Percentiles rank a stretch among this genome's conserved stretches.
These are phyloP conservation scores for Clusia tigrina DNA, from an alignment of 2,888 invertebrate species.

Conservation along the genomic window DNA sequence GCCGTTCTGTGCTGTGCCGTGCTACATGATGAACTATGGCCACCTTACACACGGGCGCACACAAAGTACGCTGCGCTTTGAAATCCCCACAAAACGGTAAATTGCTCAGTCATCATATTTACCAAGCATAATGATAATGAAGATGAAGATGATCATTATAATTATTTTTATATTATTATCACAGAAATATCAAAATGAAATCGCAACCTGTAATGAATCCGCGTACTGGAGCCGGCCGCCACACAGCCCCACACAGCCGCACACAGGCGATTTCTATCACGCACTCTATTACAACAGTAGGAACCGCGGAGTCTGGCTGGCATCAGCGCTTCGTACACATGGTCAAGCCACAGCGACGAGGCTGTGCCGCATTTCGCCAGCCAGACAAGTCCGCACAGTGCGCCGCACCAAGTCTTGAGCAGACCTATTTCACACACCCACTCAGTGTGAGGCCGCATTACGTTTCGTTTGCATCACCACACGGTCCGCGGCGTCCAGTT, in stretches of 20 bases:
- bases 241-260: slow-evolving; percentile 6
- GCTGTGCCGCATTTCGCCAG: neutral
- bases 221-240: neutral
- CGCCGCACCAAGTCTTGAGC: slow-evolving; percentile 4
- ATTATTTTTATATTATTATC: neutral
- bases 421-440: slow-evolving; percentile 42
- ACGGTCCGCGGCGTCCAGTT: slow-evolving; percentile 11
- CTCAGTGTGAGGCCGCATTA: slow-evolving; percentile 30
- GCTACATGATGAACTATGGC: slow-evolving; percentile 37
- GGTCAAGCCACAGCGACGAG: slow-evolving; percentile 2
- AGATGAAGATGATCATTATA: slow-evolving; percentile 22
- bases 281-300: slow-evolving; percentile 1
- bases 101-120: slow-evolving; percentile 47
- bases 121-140: slow-evolving; percentile 26
- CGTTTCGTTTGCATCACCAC: slow-evolving; percentile 9
- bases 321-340: neutral
- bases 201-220: slow-evolving; percentile 41
- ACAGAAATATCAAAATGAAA: slow-evolving; percentile 52
- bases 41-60: slow-evolving; percentile 31
- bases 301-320: neutral
- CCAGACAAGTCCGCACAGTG: slow-evolving; percentile 2
- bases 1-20: neutral
- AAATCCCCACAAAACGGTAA: slow-evolving; percentile 54
- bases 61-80: slow-evolving; percentile 32
- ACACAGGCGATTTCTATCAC: slow-evolving; percentile 8